These are phyloP conservation scores for Phocoena phocoena DNA, from an alignment of 2,113 vertebrate genomes.

Conservation along the genomic window DNA sequence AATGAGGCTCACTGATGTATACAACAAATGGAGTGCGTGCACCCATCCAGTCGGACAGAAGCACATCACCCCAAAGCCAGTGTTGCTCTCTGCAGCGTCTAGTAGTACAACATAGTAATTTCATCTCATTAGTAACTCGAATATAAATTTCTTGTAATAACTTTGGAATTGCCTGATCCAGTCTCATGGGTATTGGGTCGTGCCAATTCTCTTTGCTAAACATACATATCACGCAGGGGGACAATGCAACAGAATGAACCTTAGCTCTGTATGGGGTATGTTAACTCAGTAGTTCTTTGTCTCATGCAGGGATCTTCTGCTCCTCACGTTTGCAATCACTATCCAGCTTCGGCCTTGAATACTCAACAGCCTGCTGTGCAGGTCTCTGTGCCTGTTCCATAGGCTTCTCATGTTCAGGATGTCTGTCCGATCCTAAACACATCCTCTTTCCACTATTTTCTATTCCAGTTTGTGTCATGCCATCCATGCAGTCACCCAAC, in stretches of 20 bases:
- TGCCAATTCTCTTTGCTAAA: slow-evolving; percentile 46
- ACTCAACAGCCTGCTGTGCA: background rate
- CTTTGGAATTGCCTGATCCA: slow-evolving; percentile 26
- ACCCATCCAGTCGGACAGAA: background rate
- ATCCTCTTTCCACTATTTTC: background rate
- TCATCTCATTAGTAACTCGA: background rate
- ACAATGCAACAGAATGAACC: background rate
- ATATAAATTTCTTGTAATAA: slow-evolving; percentile 45
- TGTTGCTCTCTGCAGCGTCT: background rate
- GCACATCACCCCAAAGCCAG: background rate
- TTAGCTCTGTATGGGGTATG: background rate
- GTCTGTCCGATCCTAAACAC: background rate
- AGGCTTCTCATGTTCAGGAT: background rate
- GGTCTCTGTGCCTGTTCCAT: background rate
- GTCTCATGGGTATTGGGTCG: slow-evolving; percentile 21
- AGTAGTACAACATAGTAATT: background rate
- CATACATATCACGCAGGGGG: background rate
- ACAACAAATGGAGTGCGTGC: background rate
- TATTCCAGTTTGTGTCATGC: background rate
- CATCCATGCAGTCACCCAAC: background rate
- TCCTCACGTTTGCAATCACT: background rate
- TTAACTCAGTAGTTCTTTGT: background rate
- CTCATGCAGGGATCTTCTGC: background rate
- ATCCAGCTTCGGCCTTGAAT: background rate
- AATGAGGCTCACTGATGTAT: background rate